Percentiles rank a stretch among this genome's conserved stretches.
Evolutionary conservation across 2,797 vertebrate genomes (phyloP).

Genomic region (Sternotherus odoratus): DNA sequence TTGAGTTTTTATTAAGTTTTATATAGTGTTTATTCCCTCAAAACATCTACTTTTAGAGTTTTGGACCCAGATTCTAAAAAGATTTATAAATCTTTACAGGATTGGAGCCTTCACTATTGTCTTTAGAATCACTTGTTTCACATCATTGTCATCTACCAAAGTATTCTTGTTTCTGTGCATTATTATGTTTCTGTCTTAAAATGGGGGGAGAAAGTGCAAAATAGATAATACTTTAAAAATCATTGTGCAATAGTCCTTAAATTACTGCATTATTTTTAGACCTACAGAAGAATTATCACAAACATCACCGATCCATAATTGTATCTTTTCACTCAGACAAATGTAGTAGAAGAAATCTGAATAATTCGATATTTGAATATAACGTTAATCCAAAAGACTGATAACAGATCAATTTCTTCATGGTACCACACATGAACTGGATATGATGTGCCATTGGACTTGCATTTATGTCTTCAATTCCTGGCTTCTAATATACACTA

Average conservation of each 20-base stretch:
- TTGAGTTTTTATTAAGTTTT: neutral
- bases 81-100: neutral
- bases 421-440: neutral
- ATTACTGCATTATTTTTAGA: neutral
- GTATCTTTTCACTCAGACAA: too few relatives aligned
- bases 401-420: neutral
- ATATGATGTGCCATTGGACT: neutral
- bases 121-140: neutral
- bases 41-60: neutral
- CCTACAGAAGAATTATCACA: too few relatives aligned
- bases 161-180: neutral
- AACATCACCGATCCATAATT: too few relatives aligned
- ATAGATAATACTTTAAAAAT: neutral
- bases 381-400: neutral
- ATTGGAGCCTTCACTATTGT: neutral
- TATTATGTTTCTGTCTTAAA: neutral
- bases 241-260: neutral
- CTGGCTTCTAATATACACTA: neutral
- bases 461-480: neutral
- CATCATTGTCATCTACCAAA: neutral
- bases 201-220: neutral
- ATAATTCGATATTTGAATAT: neutral
- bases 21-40: fast-evolving
- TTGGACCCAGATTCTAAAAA: neutral
- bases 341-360: neutral